Base-by-base conservation (phyloP, 2,113 vertebrate species). In the Cyprinodon variegatus region DNA sequence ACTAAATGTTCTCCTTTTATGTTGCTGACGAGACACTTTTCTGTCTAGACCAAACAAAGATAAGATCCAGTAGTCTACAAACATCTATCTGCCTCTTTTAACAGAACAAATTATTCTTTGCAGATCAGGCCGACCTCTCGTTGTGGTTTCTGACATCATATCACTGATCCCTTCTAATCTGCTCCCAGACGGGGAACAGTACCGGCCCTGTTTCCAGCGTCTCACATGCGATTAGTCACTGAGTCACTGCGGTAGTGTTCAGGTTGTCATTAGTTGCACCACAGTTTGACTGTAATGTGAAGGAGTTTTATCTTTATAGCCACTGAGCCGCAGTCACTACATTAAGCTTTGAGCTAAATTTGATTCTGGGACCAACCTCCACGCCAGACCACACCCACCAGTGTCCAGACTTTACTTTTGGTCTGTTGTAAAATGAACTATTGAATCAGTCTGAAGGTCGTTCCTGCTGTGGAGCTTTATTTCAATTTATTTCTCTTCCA, bases 181-280 rank as follows among this genome's bases (percentile, higher is more conserved):
- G 82, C 81, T 85, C 73, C 61, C 72, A 17, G 74, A 57, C 78
- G 41, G 84, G 72, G 80, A 83, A 88, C 77, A 83, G 77, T n/a
- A 72, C 41, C 39, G 67, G 59, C 9, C 39, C 72, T 78, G 83
- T 86, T 82, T 67, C 46, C 9, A 15, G n/a, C 60, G 64, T 87
- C 81, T 88, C 82, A 84, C 84, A 81, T 85, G 72, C 45, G 83
- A 89, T 89, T 82, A 88, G 83, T 0, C 20, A 76, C 82, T 84
- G 86, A 91, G 78, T 91, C 88, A 86, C 83, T 82, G 79, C 36
- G 13, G 68, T 40, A 59, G 68, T 37, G 74, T 71, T 66, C 59
- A 29, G 74, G 60, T 72, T 82, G 78, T 59, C 73, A 68, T 75
- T 63, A 76, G 83, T 77, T 78, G 70, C 46, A 7, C 86, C 76